These are phyloP conservation scores for Meteorus cinctellus DNA, from an alignment of 2,888 invertebrate genomes.

Conservation along the genomic window DNA sequence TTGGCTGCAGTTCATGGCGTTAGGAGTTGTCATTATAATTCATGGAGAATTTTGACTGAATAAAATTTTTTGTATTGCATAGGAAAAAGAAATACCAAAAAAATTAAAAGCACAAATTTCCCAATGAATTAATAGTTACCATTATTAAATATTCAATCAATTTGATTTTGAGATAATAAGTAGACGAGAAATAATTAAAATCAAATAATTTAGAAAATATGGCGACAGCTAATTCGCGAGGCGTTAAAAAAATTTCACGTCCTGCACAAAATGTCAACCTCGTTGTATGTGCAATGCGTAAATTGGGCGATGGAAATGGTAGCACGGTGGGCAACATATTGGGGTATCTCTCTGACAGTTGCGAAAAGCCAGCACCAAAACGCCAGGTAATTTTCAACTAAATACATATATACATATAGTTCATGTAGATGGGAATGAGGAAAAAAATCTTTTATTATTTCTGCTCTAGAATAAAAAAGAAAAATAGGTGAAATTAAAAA, in stretches of 20 bases:
- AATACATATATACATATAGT: conserved; percentile 7
- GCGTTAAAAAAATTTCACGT: conserved; percentile 42
- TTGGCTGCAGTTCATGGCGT: conserved; percentile 5
- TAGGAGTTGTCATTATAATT: conserved; percentile 4
- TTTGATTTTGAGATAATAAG: not conserved
- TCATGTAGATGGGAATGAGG: not conserved
- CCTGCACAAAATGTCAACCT: conserved; percentile 52
- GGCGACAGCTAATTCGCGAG: conserved; percentile 40
- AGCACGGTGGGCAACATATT: conserved; percentile 57
- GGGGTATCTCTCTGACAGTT: conserved; percentile 53
- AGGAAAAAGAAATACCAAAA: not conserved
- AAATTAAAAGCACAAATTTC: not conserved
- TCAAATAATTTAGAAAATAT: conserved; percentile 17
- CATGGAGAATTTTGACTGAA: not conserved
- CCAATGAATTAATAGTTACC: not conserved
- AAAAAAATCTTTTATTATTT: not conserved
- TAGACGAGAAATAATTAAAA: not conserved
- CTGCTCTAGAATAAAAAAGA: no score
- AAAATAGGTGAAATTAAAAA: not conserved
- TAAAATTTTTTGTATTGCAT: no score
- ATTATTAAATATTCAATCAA: not conserved
- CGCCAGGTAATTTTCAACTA: conserved; percentile 53
- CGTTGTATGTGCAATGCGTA: conserved; percentile 55
- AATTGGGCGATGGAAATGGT: conserved; percentile 53
- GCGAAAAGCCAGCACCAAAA: conserved; percentile 53